Base-by-base conservation (phyloP, 2,888 invertebrate genomes). In the Drosophila longiperda region DNA sequence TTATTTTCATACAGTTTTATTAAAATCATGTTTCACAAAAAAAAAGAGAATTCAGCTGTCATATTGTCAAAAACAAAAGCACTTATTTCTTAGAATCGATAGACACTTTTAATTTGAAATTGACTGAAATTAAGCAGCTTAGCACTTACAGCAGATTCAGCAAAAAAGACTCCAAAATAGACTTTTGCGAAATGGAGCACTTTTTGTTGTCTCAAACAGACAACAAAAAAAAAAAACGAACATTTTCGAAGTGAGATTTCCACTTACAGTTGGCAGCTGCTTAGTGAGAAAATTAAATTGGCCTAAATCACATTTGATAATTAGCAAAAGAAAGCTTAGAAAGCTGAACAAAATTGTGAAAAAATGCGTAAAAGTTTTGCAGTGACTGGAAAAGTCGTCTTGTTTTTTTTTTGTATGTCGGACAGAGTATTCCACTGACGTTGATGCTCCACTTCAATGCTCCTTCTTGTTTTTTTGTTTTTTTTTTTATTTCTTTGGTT, bases 401-500 rank as follows among this genome's bases (percentile, higher is more conserved):
- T 29, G 26, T 29, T 26, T 6, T 29, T 29, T 29, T 26, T 15
- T 20, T 32, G n/a, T 9, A 17, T 3, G 20, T 42, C 1, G 4
- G 2, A 26, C 34, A 65, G 66, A 12, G 66, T 48, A 66, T 72
- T n/a, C 17, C 12, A 29, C 3, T 6, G 15, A 12, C 48, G 34
- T 3, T 26, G 34, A 17, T n/a, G 59, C 17, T 26, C 20, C 11
- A 12, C 38, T 53, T 5, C 32, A 40, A 15, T 26, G 23, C 48
- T 50, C 26, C 26, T 20, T 38, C 38, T 59, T 54, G 29, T 34
- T 61, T 58, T 32, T 17, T 8, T 8, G 11, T n/a, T 3, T 45
- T 23, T n/a, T 66, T 58, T 33, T 32, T 36, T 54, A 23, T 48
- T 53, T 48, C 29, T 55, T 49, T 71, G 53, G 33, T 69, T 71